Base-by-base conservation (phyloP, 2,888 invertebrate genomes). In the Diabrotica balteata region DNA sequence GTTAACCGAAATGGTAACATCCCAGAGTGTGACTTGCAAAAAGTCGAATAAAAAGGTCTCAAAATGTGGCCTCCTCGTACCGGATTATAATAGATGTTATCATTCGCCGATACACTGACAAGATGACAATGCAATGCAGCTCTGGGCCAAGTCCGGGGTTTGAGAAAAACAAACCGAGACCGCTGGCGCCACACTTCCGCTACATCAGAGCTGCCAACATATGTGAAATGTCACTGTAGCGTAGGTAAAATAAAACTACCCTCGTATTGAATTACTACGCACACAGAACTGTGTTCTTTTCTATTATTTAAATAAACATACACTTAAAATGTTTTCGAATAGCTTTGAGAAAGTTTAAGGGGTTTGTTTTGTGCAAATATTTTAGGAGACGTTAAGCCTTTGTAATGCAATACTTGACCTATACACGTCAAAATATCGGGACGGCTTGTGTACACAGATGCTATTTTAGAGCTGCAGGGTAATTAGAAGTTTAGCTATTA, bases 241-340 rank as follows among this genome's bases (percentile, higher is more conserved):
- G 69, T 75, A 77, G 76, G 77, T 76, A 76, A 75, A 77, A 74
- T 71, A 71, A 72, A 75, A 73, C 78, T 72, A 58, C 64, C 77
- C 81, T 79, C 77, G 72, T 75, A 81, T 83, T 79, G 73, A 80
- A 78, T 83, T 83, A 82, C 83, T 78, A 72, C 74, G 73, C 76
- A 82, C 75, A 83, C 82, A 81, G 80, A 78, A 80, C 78, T 79
- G 79, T 80, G 81, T 80, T 80, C 82, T 80, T 80, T 77, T 79
- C 81, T 82, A 81, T 83, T 82, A 82, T 82, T 83, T 83, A 82
- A 82, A 82, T 81, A 82, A 83, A 83, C 82, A 83, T 80, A 80
- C 81, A 81, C 79, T 81, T 81, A 78, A 81, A 83, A 81, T 82
- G 83, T 82, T 81, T 81, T 82, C 82, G 81, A 83, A 83, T 79